Evolutionary conservation across 2,888 invertebrate genomes (phyloP).

Genomic region (Masnerella sp.): DNA sequence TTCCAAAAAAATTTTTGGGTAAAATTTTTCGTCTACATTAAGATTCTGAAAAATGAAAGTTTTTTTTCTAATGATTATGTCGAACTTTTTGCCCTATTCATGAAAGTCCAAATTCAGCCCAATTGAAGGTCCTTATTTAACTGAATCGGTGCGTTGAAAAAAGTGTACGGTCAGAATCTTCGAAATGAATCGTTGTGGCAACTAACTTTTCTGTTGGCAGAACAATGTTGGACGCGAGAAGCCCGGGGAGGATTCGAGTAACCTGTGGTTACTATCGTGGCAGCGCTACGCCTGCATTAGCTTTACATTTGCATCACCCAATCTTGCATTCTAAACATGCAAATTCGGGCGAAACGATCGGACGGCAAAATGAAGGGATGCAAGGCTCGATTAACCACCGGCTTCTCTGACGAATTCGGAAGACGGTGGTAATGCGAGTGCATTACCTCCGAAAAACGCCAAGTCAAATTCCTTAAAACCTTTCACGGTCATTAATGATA

Average conservation of each 20-base stretch:
- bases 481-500: constrained; percentile 27
- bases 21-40: too few relatives aligned
- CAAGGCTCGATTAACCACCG: constrained; percentile 62
- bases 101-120: too few relatives aligned
- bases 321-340: constrained; percentile 71
- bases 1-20: too few relatives aligned
- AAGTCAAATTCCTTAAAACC: constrained; percentile 61
- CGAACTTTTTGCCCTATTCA: too few relatives aligned
- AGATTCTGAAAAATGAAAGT: too few relatives aligned
- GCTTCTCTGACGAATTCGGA: constrained; percentile 60
- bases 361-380: constrained; percentile 69
- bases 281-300: constrained; percentile 68
- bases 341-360: constrained; percentile 72
- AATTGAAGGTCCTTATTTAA: too few relatives aligned
- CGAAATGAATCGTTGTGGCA: constrained; percentile 15
- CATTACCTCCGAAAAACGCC: constrained; percentile 48
- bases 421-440: constrained; percentile 60
- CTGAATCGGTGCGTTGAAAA: too few relatives aligned
- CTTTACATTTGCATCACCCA: constrained; percentile 69
- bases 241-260: constrained; percentile 68
- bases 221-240: constrained; percentile 60
- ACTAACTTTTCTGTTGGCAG: constrained; percentile 11
- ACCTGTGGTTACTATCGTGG: constrained; percentile 73
- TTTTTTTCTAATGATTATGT: too few relatives aligned
- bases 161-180: too few relatives aligned